These are phyloP conservation scores for Cyanoramphus novaezelandiae DNA, from an alignment of 2,113 vertebrate species.

Conservation along the genomic window DNA sequence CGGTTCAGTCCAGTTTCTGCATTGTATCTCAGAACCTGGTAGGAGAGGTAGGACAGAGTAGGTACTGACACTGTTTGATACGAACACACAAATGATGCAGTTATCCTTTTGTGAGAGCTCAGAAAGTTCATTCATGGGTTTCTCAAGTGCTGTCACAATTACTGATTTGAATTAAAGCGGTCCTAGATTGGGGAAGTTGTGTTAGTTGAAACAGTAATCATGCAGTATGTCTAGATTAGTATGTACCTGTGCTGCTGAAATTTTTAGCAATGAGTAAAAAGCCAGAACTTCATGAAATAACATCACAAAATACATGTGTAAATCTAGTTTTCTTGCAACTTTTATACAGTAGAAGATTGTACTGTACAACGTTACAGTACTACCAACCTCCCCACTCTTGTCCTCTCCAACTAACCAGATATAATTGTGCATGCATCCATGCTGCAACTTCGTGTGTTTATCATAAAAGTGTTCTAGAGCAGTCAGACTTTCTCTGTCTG, in stretches of 20 bases:
- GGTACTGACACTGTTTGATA: neutral
- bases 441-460: neutral
- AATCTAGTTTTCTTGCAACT: neutral
- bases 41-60: neutral
- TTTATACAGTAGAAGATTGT: neutral
- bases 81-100: fast-evolving
- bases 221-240: neutral
- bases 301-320: neutral
- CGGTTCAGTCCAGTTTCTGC: neutral
- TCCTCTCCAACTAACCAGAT: neutral
- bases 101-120: neutral
- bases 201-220: neutral
- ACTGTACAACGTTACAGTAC: neutral
- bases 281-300: neutral
- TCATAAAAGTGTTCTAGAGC: neutral
- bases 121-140: neutral
- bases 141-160: neutral
- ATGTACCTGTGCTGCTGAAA: neutral
- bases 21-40: neutral
- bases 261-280: neutral
- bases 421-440: fast-evolving
- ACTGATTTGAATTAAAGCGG: neutral
- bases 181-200: fast-evolving
- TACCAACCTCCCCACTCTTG: neutral
- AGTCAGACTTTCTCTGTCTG: neutral